Base-by-base conservation (phyloP, 2,797 vertebrate genomes). In the Atherinosoma microstoma region DNA sequence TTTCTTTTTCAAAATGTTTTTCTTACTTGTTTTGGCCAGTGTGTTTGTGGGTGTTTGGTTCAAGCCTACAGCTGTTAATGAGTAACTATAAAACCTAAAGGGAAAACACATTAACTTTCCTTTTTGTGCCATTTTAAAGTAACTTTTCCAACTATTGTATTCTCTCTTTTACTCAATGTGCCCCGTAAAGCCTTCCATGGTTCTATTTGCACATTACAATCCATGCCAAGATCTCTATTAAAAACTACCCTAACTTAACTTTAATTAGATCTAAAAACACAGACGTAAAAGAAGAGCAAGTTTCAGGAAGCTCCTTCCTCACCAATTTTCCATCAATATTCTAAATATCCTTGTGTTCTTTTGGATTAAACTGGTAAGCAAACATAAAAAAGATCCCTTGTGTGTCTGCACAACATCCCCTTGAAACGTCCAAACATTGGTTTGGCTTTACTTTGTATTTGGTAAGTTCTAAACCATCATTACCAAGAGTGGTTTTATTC, bases 31-130 rank as follows among this genome's bases (percentile, higher is more conserved):
- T 71, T 79, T 58, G 56, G 7, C 16, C 9, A 61, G 54, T 62
- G 53, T 58, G 36, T 65, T 4, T 78, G 66, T 62, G 22, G 2
- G 30, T 76, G 0, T 78, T 60, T 0, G 1, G 47, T 8, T 27
- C 42, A 9, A 34, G 35, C 69, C 70, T 45, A n/a, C 10, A 59
- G 58, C 65, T 68, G 18, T 47, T n/a, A 47, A 47, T 47, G 42
- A 47, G 84, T 63, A 54, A 72, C 84, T 56, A 42, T 84, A 84
- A 87, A 87, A 75, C 32, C 61, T 79, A 45, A 68, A 78, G 62
- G 67, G 70, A 74, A 81, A 82, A 87, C 70, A 75, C 74, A 73
- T 83, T 36, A 71, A 80, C 74, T 86, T 85, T 80, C 80, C 72
- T 83, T 3, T 58, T 70, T 54, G 22, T 57, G 32, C 24, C 18